phyloP scores from a whole-genome alignment of 2,113 vertebrate genomes.

The Cromileptes altivelis region DNA sequence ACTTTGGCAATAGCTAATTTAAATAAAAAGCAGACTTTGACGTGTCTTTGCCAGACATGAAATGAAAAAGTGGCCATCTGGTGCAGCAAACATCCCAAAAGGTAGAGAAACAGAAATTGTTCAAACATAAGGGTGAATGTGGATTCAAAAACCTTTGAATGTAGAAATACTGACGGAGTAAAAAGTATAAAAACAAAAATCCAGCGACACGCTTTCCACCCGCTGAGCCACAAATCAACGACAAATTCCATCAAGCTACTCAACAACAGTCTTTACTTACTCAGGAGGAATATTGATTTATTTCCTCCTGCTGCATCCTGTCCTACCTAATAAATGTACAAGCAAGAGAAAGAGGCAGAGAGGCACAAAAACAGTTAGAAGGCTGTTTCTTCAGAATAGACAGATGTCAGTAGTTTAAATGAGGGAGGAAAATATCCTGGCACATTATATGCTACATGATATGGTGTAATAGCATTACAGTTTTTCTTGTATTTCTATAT shows the following conservation, averaged over 20 bases:
- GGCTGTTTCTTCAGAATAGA: background rate
- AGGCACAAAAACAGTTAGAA: background rate
- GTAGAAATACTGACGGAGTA: background rate
- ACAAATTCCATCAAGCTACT: slow-evolving; percentile 24
- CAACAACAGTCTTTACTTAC: slow-evolving; percentile 20
- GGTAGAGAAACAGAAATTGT: background rate
- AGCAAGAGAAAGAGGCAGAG: background rate
- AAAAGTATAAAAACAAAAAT: slow-evolving; percentile 8
- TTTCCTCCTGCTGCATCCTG: background rate
- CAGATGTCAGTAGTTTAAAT: slow-evolving; percentile 34
- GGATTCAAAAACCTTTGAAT: background rate
- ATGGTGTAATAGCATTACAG: slow-evolving; percentile 26
- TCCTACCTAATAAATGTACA: background rate
- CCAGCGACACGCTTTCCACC: background rate
- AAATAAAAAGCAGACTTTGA: background rate
- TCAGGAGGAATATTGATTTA: slow-evolving; percentile 26
- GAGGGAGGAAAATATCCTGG: slow-evolving; percentile 1
- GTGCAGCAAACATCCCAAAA: background rate
- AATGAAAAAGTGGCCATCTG: background rate
- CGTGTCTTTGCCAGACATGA: background rate
- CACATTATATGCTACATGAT: slow-evolving; percentile 38
- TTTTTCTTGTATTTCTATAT: slow-evolving; percentile 16
- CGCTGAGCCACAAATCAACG: background rate
- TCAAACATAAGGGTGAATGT: slow-evolving; percentile 13
- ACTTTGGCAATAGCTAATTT: background rate